These are phyloP conservation scores for Calliopsis andreniformis DNA, from an alignment of 1,140 invertebrate species.

Conservation along the genomic window DNA sequence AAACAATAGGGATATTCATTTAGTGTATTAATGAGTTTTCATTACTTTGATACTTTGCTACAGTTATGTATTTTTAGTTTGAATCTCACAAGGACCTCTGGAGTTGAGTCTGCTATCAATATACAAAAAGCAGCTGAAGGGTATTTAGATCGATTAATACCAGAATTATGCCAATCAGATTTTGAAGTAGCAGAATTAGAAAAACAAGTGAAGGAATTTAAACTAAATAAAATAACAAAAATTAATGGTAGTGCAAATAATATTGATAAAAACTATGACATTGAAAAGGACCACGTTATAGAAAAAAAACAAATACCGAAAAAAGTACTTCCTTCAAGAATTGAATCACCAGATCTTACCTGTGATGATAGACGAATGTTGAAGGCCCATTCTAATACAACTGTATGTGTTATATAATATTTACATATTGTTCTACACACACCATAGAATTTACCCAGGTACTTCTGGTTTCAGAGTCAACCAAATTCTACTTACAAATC, in stretches of 20 bases:
- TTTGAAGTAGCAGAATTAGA: conserved; percentile 65
- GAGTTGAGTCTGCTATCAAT: conserved; percentile 57
- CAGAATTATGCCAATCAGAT: conserved; percentile 66
- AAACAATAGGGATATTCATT: not conserved
- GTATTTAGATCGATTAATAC: conserved; percentile 64
- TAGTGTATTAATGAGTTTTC: too few species aligned
- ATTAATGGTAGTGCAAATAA: conserved; percentile 42
- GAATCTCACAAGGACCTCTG: conserved; percentile 54
- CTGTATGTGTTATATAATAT: conserved; percentile 4
- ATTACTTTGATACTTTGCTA: not conserved
- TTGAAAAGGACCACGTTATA: not conserved
- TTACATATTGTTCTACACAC: not conserved
- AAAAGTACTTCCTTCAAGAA: not conserved
- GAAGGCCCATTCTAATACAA: conserved; percentile 7
- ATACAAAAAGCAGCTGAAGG: conserved; percentile 70
- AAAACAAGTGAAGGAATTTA: conserved; percentile 59
- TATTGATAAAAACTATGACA: not conserved
- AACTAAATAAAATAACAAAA: conserved; percentile 18
- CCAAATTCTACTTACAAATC: not conserved
- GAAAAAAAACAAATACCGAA: not conserved
- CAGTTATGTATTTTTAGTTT: conserved; percentile 55
- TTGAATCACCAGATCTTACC: not conserved
- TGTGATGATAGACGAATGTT: not conserved
- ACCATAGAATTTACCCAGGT: not conserved
- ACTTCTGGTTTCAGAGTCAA: conserved; percentile 19